Conservation (phyloP, 2,113 vertebrate species). For the Amphiprion ocellaris region DNA sequence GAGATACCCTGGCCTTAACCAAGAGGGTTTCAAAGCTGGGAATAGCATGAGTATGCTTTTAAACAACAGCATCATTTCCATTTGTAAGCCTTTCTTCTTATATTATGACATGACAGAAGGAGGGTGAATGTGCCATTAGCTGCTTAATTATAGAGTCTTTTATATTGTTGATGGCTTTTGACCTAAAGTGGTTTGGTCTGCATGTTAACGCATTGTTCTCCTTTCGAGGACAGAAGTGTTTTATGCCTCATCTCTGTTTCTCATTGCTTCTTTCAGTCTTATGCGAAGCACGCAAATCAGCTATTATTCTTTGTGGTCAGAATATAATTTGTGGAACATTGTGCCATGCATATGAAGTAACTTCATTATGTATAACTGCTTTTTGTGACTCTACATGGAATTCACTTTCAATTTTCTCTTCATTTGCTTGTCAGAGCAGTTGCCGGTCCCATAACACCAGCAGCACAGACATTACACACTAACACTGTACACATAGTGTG, state of each 20-base stretch:
- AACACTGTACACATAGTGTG: background rate
- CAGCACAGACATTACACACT: background rate
- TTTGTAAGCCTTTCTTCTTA: slow-evolving; percentile 8
- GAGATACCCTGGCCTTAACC: slow-evolving; percentile 7
- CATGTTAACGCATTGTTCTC: slow-evolving; percentile 38
- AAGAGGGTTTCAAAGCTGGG: slow-evolving; percentile 17
- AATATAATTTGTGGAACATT: slow-evolving; percentile 29
- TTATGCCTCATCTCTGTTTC: slow-evolving; percentile 14
- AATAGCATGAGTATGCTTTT: slow-evolving; percentile 3
- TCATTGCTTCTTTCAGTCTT: background rate
- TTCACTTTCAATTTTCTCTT: slow-evolving; percentile 1
- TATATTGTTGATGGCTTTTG: slow-evolving; percentile 57
- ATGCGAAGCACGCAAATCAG: slow-evolving; percentile 20
- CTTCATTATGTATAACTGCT: background rate
- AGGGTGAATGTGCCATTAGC: slow-evolving; percentile 26
- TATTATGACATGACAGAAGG: background rate
- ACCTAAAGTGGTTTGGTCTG: slow-evolving; percentile 43
- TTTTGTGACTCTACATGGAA: slow-evolving; percentile 9
- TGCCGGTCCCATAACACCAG: background rate
- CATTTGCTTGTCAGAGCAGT: slow-evolving; percentile 21
- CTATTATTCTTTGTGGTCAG: background rate
- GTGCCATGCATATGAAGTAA: slow-evolving; percentile 16
- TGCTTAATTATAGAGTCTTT: slow-evolving; percentile 61
- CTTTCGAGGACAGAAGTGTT: slow-evolving; percentile 24
- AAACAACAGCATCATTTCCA: slow-evolving; percentile 4